Conservation (phyloP, 2,797 vertebrate species). For the Diplodus sargus region DNA sequence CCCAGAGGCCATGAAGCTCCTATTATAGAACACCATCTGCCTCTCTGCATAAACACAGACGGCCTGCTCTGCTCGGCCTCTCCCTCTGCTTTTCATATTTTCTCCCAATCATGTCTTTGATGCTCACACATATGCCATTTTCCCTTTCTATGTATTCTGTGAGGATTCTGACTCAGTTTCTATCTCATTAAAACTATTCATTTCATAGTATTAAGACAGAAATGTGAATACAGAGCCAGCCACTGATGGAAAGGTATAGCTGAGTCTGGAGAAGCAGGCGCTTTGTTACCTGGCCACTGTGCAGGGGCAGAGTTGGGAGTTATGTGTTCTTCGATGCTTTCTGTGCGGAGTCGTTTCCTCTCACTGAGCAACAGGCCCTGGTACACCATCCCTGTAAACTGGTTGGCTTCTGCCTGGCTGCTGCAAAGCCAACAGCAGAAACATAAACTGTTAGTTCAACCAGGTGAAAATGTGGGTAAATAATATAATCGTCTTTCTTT, state of each 20-base stretch:
- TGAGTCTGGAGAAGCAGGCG: not conserved
- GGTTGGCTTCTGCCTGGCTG: conserved; percentile 93
- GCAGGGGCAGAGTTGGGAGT: conserved; percentile 95
- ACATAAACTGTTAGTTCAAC: not conserved
- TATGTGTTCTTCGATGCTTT: conserved; percentile 97
- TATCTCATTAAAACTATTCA: conserved; percentile 15
- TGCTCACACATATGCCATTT: conserved; percentile 21
- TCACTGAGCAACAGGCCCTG: conserved; percentile 96
- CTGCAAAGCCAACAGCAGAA: conserved; percentile 70
- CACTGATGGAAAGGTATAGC: not conserved
- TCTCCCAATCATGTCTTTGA: conserved; percentile 46
- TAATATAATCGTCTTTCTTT: not conserved
- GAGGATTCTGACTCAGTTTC: conserved; percentile 17
- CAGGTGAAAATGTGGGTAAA: too few relatives aligned
- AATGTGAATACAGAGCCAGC: accelerated
- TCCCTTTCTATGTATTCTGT: conserved; percentile 17
- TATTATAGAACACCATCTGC: conserved; percentile 83
- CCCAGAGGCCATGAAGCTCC: conserved; percentile 76
- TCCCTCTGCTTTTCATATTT: conserved; percentile 43
- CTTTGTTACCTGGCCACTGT: conserved; percentile 94
- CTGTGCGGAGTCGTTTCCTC: conserved; percentile 93
- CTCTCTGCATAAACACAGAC: conserved; percentile 73
- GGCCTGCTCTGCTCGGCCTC: conserved; percentile 57
- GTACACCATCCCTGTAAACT: conserved; percentile 98
- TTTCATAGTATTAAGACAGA: not conserved